Evolutionary conservation across 35 echinoderm and acorn worm genomes (phyloP), one percentile per base, ranked within the genome.

Genomic region (Chiridota heheva): DNA sequence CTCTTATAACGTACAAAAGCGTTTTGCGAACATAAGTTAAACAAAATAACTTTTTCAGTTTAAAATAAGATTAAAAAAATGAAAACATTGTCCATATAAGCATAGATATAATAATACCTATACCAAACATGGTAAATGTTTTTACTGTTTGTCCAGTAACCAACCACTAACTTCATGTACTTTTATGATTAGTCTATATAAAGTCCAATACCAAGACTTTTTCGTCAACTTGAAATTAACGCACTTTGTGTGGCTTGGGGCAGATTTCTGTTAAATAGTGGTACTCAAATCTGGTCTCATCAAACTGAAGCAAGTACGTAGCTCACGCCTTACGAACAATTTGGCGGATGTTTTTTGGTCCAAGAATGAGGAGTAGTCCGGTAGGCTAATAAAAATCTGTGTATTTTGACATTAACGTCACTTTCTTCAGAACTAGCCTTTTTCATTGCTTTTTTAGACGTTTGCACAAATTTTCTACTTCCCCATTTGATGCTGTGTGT

Each of bases 401-500:
- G 24, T 13, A 72, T 72, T 28, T 72, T 72, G 30, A 39, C 68
- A 36, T 67, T 29, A 5, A 67, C 17, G 35, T 78, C 35, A 58
- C 13, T 43, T 32, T 15, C 22, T 51, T 78, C 8, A 7, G 15
- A n/a, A n/a, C 59, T 69, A 39, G 31, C 55, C 42, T 87, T 82
- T 57, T 82, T 78, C 48, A 88, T 58, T n/a, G 60, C 44, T 42
- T 77, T 32, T 61, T 63, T 75, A 24, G 69, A 6, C 10, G 17
- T 61, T 13, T 67, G 44, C 24, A 78, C 72, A 78, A 70, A 1
- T 69, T 42, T 58, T 88, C 78, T 7, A 61, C 84, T 20, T 61
- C 40, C 0, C 84, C 77, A 70, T 92, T 92, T 5, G 67, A 57
- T 32, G 67, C 64, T 47, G 84, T 36, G 43, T 75, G 85, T 32